These are phyloP conservation scores for Chironomus riparius DNA, from an alignment of 2,888 invertebrate genomes.

Conservation along the genomic window DNA sequence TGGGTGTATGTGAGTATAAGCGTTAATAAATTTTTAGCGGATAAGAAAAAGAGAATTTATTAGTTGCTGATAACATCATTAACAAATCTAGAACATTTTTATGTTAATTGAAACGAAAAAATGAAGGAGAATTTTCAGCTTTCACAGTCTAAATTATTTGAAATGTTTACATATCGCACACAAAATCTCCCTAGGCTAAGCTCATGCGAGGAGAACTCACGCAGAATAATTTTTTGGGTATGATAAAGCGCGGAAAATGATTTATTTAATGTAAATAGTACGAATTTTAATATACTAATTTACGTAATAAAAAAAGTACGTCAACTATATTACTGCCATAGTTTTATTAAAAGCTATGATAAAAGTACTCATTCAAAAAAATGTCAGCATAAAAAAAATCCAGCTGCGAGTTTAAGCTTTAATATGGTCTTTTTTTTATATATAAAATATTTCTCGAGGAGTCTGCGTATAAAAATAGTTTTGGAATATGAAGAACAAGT, in stretches of 20 bases:
- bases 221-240: slow-evolving; percentile 16
- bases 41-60: slow-evolving; percentile 24
- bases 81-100: slow-evolving; percentile 27
- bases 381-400: not conserved
- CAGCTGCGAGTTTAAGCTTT: not conserved
- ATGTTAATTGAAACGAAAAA: slow-evolving; percentile 26
- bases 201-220: slow-evolving; percentile 5
- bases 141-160: slow-evolving; percentile 4
- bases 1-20: not conserved
- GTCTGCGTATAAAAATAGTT: not conserved
- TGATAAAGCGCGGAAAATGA: slow-evolving; percentile 21
- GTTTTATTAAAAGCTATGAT: not conserved
- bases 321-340: not conserved
- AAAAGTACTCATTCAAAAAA: not conserved
- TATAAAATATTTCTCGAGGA: not conserved
- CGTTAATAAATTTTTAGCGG: slow-evolving; percentile 12
- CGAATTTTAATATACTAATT: slow-evolving; percentile 23
- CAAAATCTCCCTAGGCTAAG: slow-evolving; percentile 15
- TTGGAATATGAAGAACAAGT: not conserved
- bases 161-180: slow-evolving; percentile 24
- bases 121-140: slow-evolving; percentile 14
- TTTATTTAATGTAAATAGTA: slow-evolving; percentile 26
- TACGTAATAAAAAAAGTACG: slow-evolving; percentile 9
- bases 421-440: not conserved
- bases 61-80: slow-evolving; percentile 23